These are phyloP conservation scores for Sebastes minor DNA, from an alignment of 2,797 vertebrate species.

Conservation along the genomic window DNA sequence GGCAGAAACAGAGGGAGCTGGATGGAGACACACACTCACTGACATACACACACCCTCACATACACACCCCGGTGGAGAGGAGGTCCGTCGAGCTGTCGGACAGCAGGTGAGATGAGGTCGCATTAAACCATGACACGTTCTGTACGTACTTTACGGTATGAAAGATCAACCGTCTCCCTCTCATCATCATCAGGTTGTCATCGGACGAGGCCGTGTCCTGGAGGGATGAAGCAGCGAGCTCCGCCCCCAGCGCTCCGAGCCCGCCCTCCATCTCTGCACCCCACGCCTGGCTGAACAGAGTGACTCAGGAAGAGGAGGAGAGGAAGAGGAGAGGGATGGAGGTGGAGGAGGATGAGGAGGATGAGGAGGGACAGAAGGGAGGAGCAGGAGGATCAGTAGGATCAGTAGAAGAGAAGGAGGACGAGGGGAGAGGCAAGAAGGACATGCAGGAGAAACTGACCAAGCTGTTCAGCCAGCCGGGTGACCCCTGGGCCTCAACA, in stretches of 20 bases:
- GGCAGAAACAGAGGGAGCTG: constrained; percentile 91
- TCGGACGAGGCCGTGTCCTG: constrained; percentile 71
- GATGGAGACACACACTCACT: constrained; percentile 82
- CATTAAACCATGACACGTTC: too few relatives aligned
- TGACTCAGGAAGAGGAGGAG: constrained; percentile 89
- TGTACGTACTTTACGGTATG: not conserved
- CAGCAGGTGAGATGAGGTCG: constrained; percentile 81
- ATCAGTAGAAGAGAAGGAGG: constrained; percentile 52
- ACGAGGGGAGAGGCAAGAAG: constrained; percentile 77
- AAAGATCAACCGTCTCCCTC: not conserved
- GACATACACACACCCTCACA: constrained; percentile 64
- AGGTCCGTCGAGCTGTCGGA: constrained; percentile 88
- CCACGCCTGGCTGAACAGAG: constrained; percentile 84
- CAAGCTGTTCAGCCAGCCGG: constrained; percentile 88
- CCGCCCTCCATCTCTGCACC: constrained; percentile 60
- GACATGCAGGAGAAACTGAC: constrained; percentile 89
- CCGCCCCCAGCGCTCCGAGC: constrained; percentile 52
- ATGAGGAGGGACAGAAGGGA: constrained; percentile 17
- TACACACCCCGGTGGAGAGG: constrained; percentile 75
- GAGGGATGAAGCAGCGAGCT: constrained; percentile 72
- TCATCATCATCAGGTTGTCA: constrained; percentile 60
- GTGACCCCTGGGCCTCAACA: constrained; percentile 80
- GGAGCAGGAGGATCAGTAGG: not conserved
- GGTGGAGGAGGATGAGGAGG: constrained; percentile 18
- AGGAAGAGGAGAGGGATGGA: constrained; percentile 76